These are phyloP conservation scores for Mus spretus DNA, from an alignment of 2,797 vertebrate genomes.

Conservation along the genomic window DNA sequence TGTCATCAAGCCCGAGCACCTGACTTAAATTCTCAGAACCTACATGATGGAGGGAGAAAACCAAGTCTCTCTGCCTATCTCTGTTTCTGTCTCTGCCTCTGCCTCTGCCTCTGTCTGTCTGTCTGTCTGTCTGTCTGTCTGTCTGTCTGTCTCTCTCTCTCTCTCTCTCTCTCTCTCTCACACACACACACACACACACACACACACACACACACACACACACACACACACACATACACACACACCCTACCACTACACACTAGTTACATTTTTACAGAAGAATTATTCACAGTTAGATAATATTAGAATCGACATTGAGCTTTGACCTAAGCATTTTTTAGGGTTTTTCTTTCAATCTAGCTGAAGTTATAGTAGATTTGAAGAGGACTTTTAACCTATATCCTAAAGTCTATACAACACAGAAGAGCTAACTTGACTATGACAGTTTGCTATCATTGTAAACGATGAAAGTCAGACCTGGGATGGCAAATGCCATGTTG, in stretches of 20 bases:
- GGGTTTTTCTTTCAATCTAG: background rate
- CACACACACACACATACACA: background rate
- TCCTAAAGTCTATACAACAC: background rate
- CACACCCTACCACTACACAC: background rate
- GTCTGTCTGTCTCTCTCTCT: background rate
- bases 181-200: background rate
- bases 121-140: too few relatives aligned
- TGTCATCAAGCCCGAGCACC: too few relatives aligned
- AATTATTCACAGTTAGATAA: conserved; percentile 51
- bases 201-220: background rate
- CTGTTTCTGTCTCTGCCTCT: background rate
- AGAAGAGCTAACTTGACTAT: background rate
- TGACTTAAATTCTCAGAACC: background rate
- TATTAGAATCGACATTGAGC: conserved; percentile 35
- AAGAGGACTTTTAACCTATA: background rate
- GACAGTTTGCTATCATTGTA: background rate
- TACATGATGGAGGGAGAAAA: background rate
- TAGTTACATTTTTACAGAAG: background rate
- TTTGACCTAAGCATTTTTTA: background rate
- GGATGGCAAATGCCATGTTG: background rate
- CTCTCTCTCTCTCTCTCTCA: background rate
- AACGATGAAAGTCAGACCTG: background rate
- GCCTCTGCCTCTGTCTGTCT: background rate
- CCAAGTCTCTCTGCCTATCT: background rate
- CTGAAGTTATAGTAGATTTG: background rate